phyloP scores from a whole-genome alignment of 2,113 vertebrate genomes.

The Vulpes vulpes region DNA sequence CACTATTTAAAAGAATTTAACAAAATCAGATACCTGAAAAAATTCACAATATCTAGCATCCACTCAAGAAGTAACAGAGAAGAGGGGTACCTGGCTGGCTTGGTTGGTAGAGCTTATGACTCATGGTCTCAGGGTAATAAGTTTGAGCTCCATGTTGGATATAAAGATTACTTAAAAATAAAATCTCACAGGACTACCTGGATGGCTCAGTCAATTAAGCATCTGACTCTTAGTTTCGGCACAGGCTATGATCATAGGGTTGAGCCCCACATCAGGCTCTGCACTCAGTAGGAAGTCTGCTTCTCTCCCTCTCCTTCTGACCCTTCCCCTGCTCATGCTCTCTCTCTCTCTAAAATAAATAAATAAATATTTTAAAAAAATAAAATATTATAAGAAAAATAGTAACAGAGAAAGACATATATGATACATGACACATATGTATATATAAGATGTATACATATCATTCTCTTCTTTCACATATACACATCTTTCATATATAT shows the following conservation, averaged over 20 bases:
- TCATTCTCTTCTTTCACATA: background rate
- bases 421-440: background rate
- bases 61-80: background rate
- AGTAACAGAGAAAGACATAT: background rate
- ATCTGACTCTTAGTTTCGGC: background rate
- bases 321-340: too few species aligned
- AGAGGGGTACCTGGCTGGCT: background rate
- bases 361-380: background rate
- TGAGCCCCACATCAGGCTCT: background rate
- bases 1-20: background rate
- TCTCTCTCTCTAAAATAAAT: background rate
- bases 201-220: background rate
- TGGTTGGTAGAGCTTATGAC: background rate
- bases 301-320: too few species aligned
- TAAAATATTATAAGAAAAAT: background rate
- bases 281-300: background rate
- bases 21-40: background rate
- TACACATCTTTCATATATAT: background rate
- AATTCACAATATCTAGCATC: background rate
- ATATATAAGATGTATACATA: background rate
- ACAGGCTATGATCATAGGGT: background rate
- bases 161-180: background rate
- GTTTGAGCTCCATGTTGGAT: background rate
- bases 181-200: background rate
- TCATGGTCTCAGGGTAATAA: background rate